A percentile compares a stretch with the other conserved stretches of the same genome.
These are phyloP conservation scores for Oreohelix idahoensis DNA, from an alignment of 1,140 invertebrate species.

Conservation along the genomic window DNA sequence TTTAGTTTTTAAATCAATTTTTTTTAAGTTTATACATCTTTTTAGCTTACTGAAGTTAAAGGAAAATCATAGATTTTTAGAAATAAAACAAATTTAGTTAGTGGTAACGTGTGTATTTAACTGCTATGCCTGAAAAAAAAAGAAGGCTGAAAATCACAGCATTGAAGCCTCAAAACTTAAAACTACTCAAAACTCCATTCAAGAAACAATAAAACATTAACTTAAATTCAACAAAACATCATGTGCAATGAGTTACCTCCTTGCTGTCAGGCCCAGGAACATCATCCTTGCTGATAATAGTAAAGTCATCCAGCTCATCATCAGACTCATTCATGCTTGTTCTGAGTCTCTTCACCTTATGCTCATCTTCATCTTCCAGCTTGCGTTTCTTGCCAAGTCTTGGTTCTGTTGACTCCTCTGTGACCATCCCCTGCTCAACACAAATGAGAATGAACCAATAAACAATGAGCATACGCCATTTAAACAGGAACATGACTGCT, in stretches of 20 bases:
- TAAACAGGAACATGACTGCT: not conserved
- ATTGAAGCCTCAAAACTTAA: no score
- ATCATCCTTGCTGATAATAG: conserved; percentile 63
- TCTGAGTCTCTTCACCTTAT: conserved; percentile 13
- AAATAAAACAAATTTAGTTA: no score
- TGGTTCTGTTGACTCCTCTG: conserved; percentile 20
- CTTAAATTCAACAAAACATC: not conserved
- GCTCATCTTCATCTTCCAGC: conserved; percentile 33
- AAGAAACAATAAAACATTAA: not conserved
- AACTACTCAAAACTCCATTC: no score
- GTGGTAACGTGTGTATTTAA: no score
- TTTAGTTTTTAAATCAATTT: no score
- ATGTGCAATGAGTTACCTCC: conserved; percentile 52
- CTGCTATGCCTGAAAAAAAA: no score
- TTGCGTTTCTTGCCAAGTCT: conserved; percentile 40
- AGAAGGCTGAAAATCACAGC: no score
- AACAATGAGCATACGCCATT: not conserved
- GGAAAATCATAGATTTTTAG: no score
- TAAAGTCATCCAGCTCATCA: conserved; percentile 59
- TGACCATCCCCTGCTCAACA: not conserved
- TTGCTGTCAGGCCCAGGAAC: conserved; percentile 64
- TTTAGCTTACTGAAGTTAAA: no score
- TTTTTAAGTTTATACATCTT: no score
- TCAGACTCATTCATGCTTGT: conserved; percentile 26
- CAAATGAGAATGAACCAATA: not conserved